Evolutionary conservation across 2,113 vertebrate species (phyloP), one percentile per base, ranked within the genome.

Genomic region (Eretmochelys imbricata): DNA sequence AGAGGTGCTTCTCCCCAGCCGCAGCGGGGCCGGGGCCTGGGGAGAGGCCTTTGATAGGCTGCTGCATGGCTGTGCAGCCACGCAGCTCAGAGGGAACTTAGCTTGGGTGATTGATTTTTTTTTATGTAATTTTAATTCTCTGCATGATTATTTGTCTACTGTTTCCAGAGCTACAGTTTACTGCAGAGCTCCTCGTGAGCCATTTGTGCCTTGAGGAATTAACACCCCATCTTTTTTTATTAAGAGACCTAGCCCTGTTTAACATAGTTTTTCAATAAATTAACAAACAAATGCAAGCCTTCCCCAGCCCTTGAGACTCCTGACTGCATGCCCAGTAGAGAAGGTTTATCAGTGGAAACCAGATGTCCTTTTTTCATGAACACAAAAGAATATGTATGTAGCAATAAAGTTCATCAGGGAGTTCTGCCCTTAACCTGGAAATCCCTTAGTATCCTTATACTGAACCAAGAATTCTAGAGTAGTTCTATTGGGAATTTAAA

Each of bases 131-230:
- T 89, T 87, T 1, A 76, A 38, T 90, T 85, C 79, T 89, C 91
- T 55, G 6, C 87, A 48, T 76, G 24, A 11, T 91, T 14, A 10
- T 91, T 85, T 3, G 24, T 35, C 81, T 95, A 42, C 1, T 1
- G 6, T 85, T 96, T 87, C n/a, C 93, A 49, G n/a, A 81, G 89
- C 53, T 38, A 17, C 2, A 1, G 14, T 82, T 89, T 49, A 75
- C 92, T 87, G 53, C 92, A 72, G 46, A 82, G 49, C 53, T 91
- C 54, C 94, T 94, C 35, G 14, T 22, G 2, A 90, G 22, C 42
- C 65, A 8, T 81, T 93, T 96, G 90, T 75, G 90, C 80, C 31
- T 85, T 89, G 8, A 91, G 81, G 25, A 88, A 85, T 85, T 20
- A 90, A 53, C 57, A 62, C 12, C 12, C 11, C 84, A 83, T 25